A percentile compares a stretch with the other conserved stretches of the same genome.
phyloP scores from a whole-genome alignment of 2,888 invertebrate species.

The Agrotis puta region DNA sequence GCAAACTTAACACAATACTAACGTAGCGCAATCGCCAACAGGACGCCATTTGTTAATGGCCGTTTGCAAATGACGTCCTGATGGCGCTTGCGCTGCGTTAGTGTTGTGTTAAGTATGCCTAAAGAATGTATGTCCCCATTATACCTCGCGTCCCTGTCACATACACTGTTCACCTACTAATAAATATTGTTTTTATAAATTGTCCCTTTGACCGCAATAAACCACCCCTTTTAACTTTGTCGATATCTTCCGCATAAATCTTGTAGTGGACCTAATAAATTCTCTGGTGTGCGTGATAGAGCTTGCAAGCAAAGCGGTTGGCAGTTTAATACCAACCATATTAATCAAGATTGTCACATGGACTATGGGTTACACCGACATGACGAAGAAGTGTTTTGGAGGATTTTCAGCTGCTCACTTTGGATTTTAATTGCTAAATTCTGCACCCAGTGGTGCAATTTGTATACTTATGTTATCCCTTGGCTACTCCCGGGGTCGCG shows the following conservation, averaged over 20 bases:
- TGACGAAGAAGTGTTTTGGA: no score
- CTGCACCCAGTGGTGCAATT: no score
- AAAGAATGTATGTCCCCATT: no score
- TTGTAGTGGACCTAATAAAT: slow-evolving; percentile 36
- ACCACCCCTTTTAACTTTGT: background rate
- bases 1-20: no score
- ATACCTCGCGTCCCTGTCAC: no score
- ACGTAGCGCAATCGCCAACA: no score
- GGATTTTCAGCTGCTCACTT: background rate
- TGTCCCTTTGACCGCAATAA: background rate
- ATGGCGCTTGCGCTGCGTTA: no score
- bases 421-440: background rate
- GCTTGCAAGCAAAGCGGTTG: slow-evolving; percentile 16
- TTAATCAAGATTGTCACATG: slow-evolving; percentile 24
- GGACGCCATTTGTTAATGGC: no score
- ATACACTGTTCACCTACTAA: no score
- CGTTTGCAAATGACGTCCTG: no score
- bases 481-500: no score
- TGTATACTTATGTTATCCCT: background rate
- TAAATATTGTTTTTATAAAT: background rate
- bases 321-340: slow-evolving; percentile 3
- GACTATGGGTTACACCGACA: background rate
- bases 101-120: no score
- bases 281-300: slow-evolving; percentile 5
- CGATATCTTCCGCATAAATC: slow-evolving; percentile 36